Evolutionary conservation across 64 coral and sea anemone genomes (phyloP), one percentile per base, ranked within the genome.

Genomic region (Stichodactyla mertensii): DNA sequence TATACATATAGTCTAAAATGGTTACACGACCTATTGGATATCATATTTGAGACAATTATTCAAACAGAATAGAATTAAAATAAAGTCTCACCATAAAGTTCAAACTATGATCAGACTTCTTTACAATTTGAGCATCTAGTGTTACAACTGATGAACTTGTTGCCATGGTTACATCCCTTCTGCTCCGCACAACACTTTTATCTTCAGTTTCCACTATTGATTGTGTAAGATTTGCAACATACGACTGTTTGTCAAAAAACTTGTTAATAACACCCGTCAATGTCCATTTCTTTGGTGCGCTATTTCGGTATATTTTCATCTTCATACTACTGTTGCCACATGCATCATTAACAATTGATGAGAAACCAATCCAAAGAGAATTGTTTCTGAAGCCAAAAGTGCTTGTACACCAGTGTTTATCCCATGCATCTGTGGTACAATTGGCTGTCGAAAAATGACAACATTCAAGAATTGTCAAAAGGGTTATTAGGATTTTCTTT

Each of bases 401-500:
- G 31, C 10, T 64, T 36, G 56, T 26, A 64, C 83, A 85, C 83
- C 83, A 61, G 56, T 85, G 83, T 58, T 85, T 85, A 61, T 85
- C 83, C 83, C 83, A 85, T 4, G 53, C 7, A 85, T 85, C 55
- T 6, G 26, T 15, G 16, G 16, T 85, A 23, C 83, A 85, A 52
- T 85, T 85, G 20, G 54, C 83, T 85, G 9, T 18, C 4, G 8
- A 9, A 81, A 81, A 81, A 28, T 14, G 16, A 20, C 1, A 53
- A 55, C 54, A 81, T 20, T 28, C 6, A 53, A 55, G 12, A 45
- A 79, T 79, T 79, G 52, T 51, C 5, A 79, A 51, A 24, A 52
- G 7, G 24, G 28, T 77, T 8, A 14, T 51, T 11, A 31, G 24
- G 16, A 16, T 52, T 4, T 7, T n/a, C 20, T 5, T 9, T n/a